Percentiles rank a stretch among this genome's conserved stretches.
These are phyloP conservation scores for Ennomos fuscantarius DNA, from an alignment of 2,888 invertebrate genomes.

Conservation along the genomic window DNA sequence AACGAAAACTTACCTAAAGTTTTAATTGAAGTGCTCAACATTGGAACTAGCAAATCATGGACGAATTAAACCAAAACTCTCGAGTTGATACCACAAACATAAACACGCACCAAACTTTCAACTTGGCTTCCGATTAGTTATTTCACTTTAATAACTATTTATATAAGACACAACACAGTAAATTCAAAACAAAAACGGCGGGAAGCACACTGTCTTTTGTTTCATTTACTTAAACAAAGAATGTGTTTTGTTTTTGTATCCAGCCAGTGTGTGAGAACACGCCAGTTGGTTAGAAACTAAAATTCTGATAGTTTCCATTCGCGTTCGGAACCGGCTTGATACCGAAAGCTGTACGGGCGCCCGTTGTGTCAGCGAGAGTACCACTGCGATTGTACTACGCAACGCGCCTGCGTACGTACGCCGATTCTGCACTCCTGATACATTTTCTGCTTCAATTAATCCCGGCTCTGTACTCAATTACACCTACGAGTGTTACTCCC, in stretches of 20 bases:
- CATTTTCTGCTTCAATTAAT: conserved; percentile 83
- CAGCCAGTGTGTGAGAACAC: conserved; percentile 9
- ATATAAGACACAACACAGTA: conserved; percentile 31
- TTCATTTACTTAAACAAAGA: conserved; percentile 27
- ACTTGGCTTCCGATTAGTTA: conserved; percentile 7
- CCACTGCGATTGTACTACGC: conserved; percentile 71
- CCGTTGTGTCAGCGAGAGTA: conserved; percentile 62
- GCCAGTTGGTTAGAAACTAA: conserved; percentile 21
- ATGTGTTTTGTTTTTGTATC: conserved; percentile 17
- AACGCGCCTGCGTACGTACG: conserved; percentile 80
- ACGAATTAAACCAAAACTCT: too few relatives aligned
- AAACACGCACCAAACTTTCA: conserved; percentile 9
- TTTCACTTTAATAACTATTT: conserved; percentile 15
- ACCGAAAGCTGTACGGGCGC: conserved; percentile 56
- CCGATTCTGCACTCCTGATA: conserved; percentile 77
- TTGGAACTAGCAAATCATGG: too few relatives aligned
- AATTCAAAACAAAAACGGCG: conserved; percentile 14
- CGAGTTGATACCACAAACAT: not conserved
- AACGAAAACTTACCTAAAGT: too few relatives aligned
- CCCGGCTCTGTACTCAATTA: conserved; percentile 77
- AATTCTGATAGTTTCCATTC: conserved; percentile 34
- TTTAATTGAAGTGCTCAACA: too few relatives aligned
- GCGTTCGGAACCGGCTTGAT: conserved; percentile 34
- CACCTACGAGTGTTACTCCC: conserved; percentile 60
- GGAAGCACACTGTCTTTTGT: conserved; percentile 31